Evolutionary conservation across 1,140 invertebrate genomes (phyloP), one percentile per base, ranked within the genome.

Genomic region (Drosophila kohkoa): DNA sequence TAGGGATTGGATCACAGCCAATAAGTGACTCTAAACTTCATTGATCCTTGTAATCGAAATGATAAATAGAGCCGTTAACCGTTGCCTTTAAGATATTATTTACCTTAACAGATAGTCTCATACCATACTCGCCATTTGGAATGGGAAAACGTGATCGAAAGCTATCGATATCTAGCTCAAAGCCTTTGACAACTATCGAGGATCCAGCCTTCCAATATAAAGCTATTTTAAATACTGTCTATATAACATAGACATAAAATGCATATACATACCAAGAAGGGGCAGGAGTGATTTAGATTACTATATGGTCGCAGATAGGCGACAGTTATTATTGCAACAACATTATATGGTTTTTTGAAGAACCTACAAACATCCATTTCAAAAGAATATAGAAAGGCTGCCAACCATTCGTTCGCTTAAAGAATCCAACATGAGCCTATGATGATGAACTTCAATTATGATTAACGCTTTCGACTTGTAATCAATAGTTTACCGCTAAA

Each of bases 371-470:
- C 15, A 7, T 35, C 52, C 0, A 67, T 10, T 0, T 1, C 5
- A 5, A 67, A 15, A 15, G 75, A 41, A 13, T 75, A 78, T 0
- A 78, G n/a, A 60, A 70, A 0, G 71, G 71, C 11, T 10, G 51
- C 75, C 75, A 77, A 3, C 52, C 64, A 7, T 74, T 77, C 11
- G n/a, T 49, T 3, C 15, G 51, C n/a, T 69, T 74, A 6, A 74
- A 52, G 0, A 55, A 15, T 11, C 20, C 15, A 10, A 16, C 3
- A 3, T 10, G 49, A 4, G n/a, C 49, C 49, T 52, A n/a, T 30
- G 16, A n/a, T 46, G 20, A 20, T 20, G n/a, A 46, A 13, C 5
- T 46, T 4, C 7, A 7, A 7, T 7, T 6, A 6, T 32, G 30
- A 32, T 32, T 32, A 32, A 32, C 5, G 7, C 7, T 5, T 32